These are phyloP conservation scores for Microcebus jonahi DNA, from an alignment of 2,113 vertebrate species.

Conservation along the genomic window DNA sequence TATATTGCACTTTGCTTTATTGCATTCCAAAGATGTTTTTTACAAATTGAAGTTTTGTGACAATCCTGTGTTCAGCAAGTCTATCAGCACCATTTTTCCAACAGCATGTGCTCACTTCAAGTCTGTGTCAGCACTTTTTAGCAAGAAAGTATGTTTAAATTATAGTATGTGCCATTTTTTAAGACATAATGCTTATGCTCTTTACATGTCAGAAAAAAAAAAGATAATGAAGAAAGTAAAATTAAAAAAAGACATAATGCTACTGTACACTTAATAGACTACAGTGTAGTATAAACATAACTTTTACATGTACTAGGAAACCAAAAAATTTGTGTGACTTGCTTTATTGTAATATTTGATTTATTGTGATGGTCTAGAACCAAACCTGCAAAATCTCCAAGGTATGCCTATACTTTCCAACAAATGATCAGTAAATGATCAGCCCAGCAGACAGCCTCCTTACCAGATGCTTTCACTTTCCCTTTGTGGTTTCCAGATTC, in stretches of 20 bases:
- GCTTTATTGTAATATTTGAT: not conserved
- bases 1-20: not conserved
- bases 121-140: not conserved
- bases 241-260: not conserved
- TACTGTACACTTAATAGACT: not conserved
- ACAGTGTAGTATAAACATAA: not conserved
- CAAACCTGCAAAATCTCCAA: not conserved
- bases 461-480: constrained; percentile 86
- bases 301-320: not conserved
- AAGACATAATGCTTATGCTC: not conserved
- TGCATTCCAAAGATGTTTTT: not conserved
- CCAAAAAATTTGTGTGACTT: not conserved
- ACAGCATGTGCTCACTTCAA: not conserved
- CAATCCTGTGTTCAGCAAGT: not conserved
- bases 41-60: not conserved
- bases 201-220: no score
- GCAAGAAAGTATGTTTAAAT: not conserved
- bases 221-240: no score
- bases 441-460: constrained; percentile 36
- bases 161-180: not conserved
- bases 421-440: not conserved
- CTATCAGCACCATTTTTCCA: not conserved
- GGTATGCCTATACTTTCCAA: not conserved
- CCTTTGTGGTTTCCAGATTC: constrained; percentile 89
- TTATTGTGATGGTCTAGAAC: not conserved